A percentile compares a stretch with the other conserved stretches of the same genome.
phyloP scores from a whole-genome alignment of 2,888 invertebrate species.

The Coremacera marginata region DNA sequence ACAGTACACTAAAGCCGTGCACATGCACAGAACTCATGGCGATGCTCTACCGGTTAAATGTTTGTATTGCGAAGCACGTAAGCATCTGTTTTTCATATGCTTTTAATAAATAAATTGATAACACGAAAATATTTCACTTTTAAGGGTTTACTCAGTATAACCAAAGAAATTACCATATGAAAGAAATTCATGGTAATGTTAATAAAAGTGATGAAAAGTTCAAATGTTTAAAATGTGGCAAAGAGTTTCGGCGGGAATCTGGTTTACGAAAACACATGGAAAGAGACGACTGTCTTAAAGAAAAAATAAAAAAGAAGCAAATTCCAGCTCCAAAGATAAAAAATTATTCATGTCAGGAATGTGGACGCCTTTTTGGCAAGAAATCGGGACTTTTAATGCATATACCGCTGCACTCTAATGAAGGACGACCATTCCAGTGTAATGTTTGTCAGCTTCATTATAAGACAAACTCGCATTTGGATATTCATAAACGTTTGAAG shows the following conservation, averaged over 20 bases:
- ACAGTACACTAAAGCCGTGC: too few species aligned
- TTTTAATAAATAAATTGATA: too few species aligned
- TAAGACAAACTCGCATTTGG: neutral
- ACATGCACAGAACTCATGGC: too few species aligned
- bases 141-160: neutral
- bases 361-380: neutral
- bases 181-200: neutral
- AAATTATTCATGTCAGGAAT: neutral
- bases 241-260: neutral
- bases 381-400: neutral
- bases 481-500: neutral
- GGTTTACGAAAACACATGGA: neutral
- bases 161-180: neutral
- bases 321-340: neutral
- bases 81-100: too few species aligned
- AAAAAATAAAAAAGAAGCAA: neutral
- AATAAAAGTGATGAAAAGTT: neutral
- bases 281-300: neutral
- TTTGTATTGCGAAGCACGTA: too few species aligned
- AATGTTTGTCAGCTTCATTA: neutral
- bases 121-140: neutral
- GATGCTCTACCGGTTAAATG: too few species aligned
- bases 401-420: neutral
- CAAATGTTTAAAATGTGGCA: neutral
- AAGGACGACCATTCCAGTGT: neutral